Evolutionary conservation across 2,888 invertebrate species (phyloP).

Genomic region (Microdon myrmicae): DNA sequence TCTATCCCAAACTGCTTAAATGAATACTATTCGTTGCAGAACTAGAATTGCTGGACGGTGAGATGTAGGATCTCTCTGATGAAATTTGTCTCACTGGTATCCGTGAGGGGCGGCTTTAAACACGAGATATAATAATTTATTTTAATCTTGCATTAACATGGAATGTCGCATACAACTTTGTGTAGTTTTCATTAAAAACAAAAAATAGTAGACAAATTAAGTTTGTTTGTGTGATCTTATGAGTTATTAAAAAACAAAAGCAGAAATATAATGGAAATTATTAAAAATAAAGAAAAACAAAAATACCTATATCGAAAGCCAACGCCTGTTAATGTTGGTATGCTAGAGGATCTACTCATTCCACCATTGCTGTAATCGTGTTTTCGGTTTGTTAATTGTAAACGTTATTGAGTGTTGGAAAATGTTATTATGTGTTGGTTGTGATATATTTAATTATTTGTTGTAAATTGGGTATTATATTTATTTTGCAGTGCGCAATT

Average conservation of each 20-base stretch:
- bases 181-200: background rate
- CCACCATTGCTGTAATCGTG: slow-evolving; percentile 71
- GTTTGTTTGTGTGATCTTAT: background rate
- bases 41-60: slow-evolving; percentile 63
- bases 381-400: slow-evolving; percentile 52
- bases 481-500: slow-evolving; percentile 45
- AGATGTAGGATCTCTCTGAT: slow-evolving; percentile 63
- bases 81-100: slow-evolving; percentile 66
- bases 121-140: slow-evolving; percentile 29
- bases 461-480: slow-evolving; percentile 38
- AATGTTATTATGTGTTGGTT: slow-evolving; percentile 37
- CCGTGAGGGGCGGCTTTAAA: slow-evolving; percentile 63
- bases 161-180: background rate
- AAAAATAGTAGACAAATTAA: background rate
- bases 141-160: too few relatives aligned
- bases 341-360: slow-evolving; percentile 90
- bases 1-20: slow-evolving; percentile 64
- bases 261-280: slow-evolving; percentile 21
- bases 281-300: slow-evolving; percentile 10
- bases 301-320: slow-evolving; percentile 66
- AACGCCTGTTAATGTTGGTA: slow-evolving; percentile 77
- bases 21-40: slow-evolving; percentile 59
- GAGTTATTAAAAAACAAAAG: slow-evolving; percentile 14
- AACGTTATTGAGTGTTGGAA: slow-evolving; percentile 46
- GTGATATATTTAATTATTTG: slow-evolving; percentile 22